Evolutionary conservation across 1,140 invertebrate species (phyloP).

Genomic region (Drosophila obscura): DNA sequence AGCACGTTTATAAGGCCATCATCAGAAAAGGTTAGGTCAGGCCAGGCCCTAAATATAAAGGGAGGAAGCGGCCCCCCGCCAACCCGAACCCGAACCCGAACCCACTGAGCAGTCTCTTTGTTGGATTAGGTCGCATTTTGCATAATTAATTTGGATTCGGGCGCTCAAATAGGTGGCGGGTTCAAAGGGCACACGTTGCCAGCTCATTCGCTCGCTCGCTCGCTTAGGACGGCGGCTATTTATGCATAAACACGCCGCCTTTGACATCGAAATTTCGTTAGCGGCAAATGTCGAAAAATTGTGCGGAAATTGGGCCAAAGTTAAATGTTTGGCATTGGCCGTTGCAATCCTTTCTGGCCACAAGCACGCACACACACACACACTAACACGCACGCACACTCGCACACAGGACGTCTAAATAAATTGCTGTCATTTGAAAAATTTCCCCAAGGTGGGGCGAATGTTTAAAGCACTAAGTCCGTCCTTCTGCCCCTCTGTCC

Average conservation of each 20-base stretch:
- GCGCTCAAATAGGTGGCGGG: constrained; percentile 18
- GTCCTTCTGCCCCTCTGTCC: not conserved
- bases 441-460: constrained; percentile 73
- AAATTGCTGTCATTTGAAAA: constrained; percentile 80
- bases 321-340: constrained; percentile 70
- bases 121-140: constrained; percentile 77
- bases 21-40: constrained; percentile 74
- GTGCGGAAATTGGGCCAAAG: constrained; percentile 55
- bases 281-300: constrained; percentile 68
- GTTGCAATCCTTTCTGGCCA: constrained; percentile 58
- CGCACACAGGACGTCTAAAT: constrained; percentile 61
- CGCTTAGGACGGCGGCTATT: constrained; percentile 42
- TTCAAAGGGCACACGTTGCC: constrained; percentile 53
- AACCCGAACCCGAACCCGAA: too few relatives aligned
- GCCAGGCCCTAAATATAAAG: constrained; percentile 58
- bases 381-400: constrained; percentile 7
- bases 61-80: not conserved
- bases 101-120: constrained; percentile 10
- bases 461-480: constrained; percentile 52
- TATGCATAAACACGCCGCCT: constrained; percentile 75
- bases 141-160: constrained; percentile 71
- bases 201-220: constrained; percentile 6
- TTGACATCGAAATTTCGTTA: constrained; percentile 65
- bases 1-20: constrained; percentile 77
- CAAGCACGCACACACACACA: constrained; percentile 29